These are phyloP conservation scores for Ataeniobius toweri DNA, from an alignment of 2,797 vertebrate species.

Conservation along the genomic window DNA sequence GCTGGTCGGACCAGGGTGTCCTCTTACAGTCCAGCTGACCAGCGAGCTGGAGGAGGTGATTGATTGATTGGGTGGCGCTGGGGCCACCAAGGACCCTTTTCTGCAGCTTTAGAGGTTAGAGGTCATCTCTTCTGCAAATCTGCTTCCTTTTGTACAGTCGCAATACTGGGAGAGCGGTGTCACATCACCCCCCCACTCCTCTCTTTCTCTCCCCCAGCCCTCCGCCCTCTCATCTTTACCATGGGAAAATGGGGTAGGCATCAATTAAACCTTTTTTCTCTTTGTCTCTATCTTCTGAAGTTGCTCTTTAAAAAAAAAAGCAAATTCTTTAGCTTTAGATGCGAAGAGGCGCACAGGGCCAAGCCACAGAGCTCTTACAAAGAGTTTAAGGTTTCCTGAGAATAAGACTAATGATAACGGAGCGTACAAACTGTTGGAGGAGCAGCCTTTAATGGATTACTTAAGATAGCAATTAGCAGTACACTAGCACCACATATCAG, in stretches of 20 bases:
- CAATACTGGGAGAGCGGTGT: slow-evolving; percentile 81
- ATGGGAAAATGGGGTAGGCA: slow-evolving; percentile 92
- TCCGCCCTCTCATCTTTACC: slow-evolving; percentile 86
- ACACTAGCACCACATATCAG: slow-evolving; percentile 66
- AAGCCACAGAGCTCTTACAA: slow-evolving; percentile 51
- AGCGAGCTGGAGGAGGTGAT: slow-evolving; percentile 89
- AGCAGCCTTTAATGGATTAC: slow-evolving; percentile 74
- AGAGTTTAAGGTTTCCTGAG: slow-evolving; percentile 65
- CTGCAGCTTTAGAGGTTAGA: slow-evolving; percentile 87
- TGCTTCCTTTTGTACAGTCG: slow-evolving; percentile 98
- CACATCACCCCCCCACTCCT: slow-evolving; percentile 79
- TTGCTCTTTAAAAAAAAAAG: slow-evolving; percentile 51
- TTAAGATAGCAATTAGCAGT: slow-evolving; percentile 74
- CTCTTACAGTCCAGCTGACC: slow-evolving; percentile 92
- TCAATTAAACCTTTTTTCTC: slow-evolving; percentile 81
- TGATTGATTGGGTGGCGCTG: slow-evolving; percentile 98
- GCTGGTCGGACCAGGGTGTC: slow-evolving; percentile 82
- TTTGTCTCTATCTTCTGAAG: slow-evolving; percentile 72
- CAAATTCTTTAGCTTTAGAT: slow-evolving; percentile 84
- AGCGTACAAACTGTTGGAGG: slow-evolving; percentile 68
- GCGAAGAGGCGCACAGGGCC: slow-evolving; percentile 74
- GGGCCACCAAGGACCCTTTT: slow-evolving; percentile 91
- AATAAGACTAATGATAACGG: slow-evolving; percentile 77
- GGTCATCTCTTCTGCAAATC: slow-evolving; percentile 94
- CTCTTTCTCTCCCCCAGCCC: slow-evolving; percentile 14